Conservation (phyloP, 1,140 invertebrate genomes). For the Druon quercuslanigerum region DNA sequence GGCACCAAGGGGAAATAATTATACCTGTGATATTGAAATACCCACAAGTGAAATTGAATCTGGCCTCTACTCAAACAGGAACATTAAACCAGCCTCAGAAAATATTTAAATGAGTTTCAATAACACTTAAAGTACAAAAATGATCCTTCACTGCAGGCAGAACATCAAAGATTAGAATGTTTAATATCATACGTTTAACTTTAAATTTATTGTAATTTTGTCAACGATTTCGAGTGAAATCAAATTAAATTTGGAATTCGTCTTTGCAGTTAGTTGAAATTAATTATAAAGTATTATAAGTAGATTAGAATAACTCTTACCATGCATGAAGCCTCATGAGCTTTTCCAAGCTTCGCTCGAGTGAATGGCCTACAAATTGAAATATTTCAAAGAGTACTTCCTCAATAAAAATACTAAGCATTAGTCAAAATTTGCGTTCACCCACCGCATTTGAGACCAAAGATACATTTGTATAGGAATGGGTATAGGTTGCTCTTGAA, state of each 20-base stretch:
- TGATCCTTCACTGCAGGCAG: background rate
- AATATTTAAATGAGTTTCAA: background rate
- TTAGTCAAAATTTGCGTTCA: constrained; percentile 38
- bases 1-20: constrained; percentile 1
- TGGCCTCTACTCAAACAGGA: background rate
- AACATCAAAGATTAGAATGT: background rate
- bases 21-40: background rate
- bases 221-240: background rate
- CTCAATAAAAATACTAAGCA: constrained; percentile 5
- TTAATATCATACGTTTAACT: background rate
- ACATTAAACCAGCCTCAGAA: background rate
- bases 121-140: background rate
- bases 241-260: background rate
- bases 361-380: constrained; percentile 84
- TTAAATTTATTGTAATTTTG: background rate
- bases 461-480: constrained; percentile 98
- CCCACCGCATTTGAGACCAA: constrained; percentile 95
- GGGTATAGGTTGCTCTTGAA: constrained; percentile 88
- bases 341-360: constrained; percentile 93
- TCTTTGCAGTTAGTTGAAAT: background rate
- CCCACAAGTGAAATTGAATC: background rate
- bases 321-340: constrained; percentile 97
- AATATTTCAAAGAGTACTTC: constrained; percentile 22
- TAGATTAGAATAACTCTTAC: constrained; percentile 78
- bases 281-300: constrained; percentile 28